phyloP scores from a whole-genome alignment of 2,113 vertebrate genomes.

The Apistogramma diplotaenia region DNA sequence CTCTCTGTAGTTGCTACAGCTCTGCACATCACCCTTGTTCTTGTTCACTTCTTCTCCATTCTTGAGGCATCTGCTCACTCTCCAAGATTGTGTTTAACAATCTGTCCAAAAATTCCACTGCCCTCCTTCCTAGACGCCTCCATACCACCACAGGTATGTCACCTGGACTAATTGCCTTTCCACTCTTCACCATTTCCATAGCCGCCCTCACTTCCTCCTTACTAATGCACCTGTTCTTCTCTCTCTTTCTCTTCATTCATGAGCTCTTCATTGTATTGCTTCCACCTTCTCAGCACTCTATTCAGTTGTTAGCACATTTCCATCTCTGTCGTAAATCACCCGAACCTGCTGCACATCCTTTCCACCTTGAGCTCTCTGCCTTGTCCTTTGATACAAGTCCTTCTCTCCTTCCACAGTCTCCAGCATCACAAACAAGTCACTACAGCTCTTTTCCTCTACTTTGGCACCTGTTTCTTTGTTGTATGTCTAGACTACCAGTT shows the following conservation, averaged over 20 bases:
- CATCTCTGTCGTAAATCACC: not conserved
- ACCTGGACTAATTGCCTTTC: not conserved
- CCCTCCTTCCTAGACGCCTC: not conserved
- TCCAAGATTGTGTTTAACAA: not conserved
- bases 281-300: not conserved
- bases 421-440: too few species aligned
- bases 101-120: not conserved
- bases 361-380: not conserved
- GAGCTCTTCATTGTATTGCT: not conserved
- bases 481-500: not conserved
- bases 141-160: not conserved
- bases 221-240: not conserved
- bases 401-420: too few species aligned
- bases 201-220: not conserved
- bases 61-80: not conserved
- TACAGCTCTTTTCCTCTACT: not conserved
- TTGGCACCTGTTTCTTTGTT: not conserved
- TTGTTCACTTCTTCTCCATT: not conserved
- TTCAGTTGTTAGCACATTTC: not conserved
- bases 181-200: not conserved
- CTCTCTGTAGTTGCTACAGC: accelerated
- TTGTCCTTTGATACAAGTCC: not conserved
- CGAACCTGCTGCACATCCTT: not conserved
- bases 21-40: not conserved
- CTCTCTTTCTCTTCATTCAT: not conserved